Evolutionary conservation across 2,113 vertebrate species (phyloP), one percentile per base, ranked within the genome.

Genomic region (Oncorhynchus mykiss): DNA sequence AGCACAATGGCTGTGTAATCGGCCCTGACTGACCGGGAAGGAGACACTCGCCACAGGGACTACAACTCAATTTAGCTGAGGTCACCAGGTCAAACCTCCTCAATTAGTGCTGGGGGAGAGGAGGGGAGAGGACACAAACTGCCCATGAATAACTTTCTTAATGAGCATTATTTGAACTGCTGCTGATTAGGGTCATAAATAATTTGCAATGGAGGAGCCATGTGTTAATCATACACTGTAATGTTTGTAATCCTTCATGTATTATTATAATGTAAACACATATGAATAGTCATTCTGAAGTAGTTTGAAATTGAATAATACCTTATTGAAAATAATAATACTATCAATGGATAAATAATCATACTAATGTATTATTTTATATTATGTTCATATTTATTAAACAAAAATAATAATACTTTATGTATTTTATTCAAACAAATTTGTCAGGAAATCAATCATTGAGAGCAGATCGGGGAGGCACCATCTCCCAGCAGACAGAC

Each of bases 31-130:
- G 91, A 92, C 91, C 91, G 87, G 59, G 79, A 92, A 91, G 88
- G 88, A 92, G 90, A 87, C 88, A 80, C 90, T 92, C 92, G 90
- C 88, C 90, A 91, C 91, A 78, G 91, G 92, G 91, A 92, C 90
- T 91, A 92, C 90, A 91, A 90, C 92, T 93, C 93, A 92, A 93
- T 93, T 93, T 93, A 92, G 91, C 89, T 89, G 71, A 49, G 91
- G 91, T 92, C 90, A 89, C 70, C 29, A 80, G 92, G 92, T 92
- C 91, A 92, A 90, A 82, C 87, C 90, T 90, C 90, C 89, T 90
- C 92, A 92, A 92, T 93, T 92, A 93, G 91, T 86, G 78, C 83
- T 72, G 81, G 79, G 83, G 84, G 82, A 80, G 83, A 68, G 83
- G 80, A 86, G 79, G 74, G 45, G 62, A 34, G 86, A 81, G 81